Percentiles rank a stretch among this genome's conserved stretches.
These are phyloP conservation scores for Cyclophora punctaria DNA, from an alignment of 2,888 invertebrate genomes.

Conservation along the genomic window DNA sequence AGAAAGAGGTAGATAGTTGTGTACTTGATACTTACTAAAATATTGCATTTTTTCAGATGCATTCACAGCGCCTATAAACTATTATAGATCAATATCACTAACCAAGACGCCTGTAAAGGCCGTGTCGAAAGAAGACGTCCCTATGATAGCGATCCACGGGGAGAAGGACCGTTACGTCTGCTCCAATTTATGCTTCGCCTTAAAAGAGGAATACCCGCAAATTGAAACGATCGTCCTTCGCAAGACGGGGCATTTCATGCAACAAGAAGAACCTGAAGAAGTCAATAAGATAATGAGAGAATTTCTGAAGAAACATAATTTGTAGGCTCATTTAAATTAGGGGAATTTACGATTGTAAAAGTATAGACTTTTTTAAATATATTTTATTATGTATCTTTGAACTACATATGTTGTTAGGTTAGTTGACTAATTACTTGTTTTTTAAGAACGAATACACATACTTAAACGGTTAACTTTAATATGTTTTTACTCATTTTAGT, in stretches of 20 bases:
- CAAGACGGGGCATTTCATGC: slow-evolving; percentile 68
- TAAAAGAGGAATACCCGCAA: slow-evolving; percentile 36
- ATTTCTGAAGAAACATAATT: slow-evolving; percentile 52
- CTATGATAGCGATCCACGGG: slow-evolving; percentile 59
- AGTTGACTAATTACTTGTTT: too few species aligned
- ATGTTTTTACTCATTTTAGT: too few species aligned
- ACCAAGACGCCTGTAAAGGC: slow-evolving; percentile 37
- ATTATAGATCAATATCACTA: slow-evolving; percentile 65
- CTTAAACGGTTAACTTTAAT: too few species aligned
- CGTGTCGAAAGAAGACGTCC: slow-evolving; percentile 29
- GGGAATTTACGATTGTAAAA: too few species aligned
- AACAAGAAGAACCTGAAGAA: slow-evolving; percentile 70
- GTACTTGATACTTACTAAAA: not conserved
- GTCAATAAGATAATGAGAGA: slow-evolving; percentile 68
- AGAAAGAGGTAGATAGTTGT: not conserved
- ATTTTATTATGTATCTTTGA: too few species aligned
- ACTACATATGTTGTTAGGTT: too few species aligned
- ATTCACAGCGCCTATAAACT: slow-evolving; percentile 72
- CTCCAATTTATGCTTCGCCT: slow-evolving; percentile 4
- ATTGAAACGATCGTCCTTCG: slow-evolving; percentile 59
- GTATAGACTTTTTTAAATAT: too few species aligned
- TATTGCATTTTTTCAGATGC: slow-evolving; percentile 52
- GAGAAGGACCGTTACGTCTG: slow-evolving; percentile 57
- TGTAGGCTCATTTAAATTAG: slow-evolving; percentile 16
- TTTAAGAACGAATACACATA: too few species aligned